Evolutionary conservation across 2,797 vertebrate species (phyloP).

Genomic region (Hydrocynus forskahlii): DNA sequence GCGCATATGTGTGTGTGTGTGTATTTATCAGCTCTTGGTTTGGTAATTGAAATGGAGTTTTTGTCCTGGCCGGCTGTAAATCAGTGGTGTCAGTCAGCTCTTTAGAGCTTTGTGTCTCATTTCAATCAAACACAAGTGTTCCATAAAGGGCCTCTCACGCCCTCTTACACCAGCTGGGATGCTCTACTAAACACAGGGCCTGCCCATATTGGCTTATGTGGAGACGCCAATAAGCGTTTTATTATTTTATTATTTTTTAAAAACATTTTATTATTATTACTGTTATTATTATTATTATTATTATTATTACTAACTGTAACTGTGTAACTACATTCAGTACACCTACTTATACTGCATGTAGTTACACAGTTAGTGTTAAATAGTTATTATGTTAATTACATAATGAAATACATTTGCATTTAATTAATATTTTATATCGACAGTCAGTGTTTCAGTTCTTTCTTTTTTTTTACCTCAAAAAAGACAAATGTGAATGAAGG

Average conservation of each 20-base stretch:
- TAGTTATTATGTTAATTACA: too few relatives aligned
- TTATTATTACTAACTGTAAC: background rate
- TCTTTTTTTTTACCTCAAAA: too few relatives aligned
- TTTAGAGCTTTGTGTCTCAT: constrained; percentile 83
- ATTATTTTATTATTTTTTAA: constrained; percentile 46
- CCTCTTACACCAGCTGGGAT: constrained; percentile 4
- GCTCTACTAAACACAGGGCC: constrained; percentile 55
- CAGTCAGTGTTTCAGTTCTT: too few relatives aligned
- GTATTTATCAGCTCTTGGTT: constrained; percentile 81
- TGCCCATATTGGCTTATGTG: constrained; percentile 12
- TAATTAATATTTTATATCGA: too few relatives aligned
- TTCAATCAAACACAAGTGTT: constrained; percentile 80
- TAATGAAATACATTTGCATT: too few relatives aligned
- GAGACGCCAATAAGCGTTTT: background rate
- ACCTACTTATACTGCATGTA: too few relatives aligned
- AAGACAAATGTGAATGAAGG: too few relatives aligned
- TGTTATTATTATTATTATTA: background rate
- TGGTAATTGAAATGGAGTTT: constrained; percentile 81
- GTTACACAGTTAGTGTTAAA: too few relatives aligned
- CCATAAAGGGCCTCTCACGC: constrained; percentile 65
- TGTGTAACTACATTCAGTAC: background rate
- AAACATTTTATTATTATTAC: background rate
- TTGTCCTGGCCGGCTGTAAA: constrained; percentile 73
- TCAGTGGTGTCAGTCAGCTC: constrained; percentile 77
- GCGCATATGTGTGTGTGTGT: constrained; percentile 71